Evolutionary conservation across 2,797 vertebrate genomes (phyloP), one percentile per base, ranked within the genome.

Genomic region (Halcyon leucocephala): DNA sequence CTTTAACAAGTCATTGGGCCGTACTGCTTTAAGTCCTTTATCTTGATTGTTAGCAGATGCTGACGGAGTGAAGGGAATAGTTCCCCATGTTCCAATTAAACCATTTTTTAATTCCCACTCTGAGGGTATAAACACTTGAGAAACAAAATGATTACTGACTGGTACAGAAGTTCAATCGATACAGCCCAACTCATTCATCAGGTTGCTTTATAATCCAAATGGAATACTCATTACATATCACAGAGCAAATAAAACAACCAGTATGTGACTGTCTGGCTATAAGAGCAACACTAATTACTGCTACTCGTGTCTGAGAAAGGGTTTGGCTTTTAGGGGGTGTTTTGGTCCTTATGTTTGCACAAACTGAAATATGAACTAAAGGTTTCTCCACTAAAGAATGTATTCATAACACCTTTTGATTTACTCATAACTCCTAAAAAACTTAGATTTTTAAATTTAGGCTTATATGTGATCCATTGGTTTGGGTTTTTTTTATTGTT

Each of bases 31-130:
- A 94, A 91, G 54, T 14, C 62, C 65, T 96, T 94, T 92, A 82
- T 82, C 66, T 96, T 95, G 91, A 82, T 79, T 82, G 71, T 88
- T 94, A 96, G 73, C 91, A 92, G 83, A 89, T 93, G 54, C 70
- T 96, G 95, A 96, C 70, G 96, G 95, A 96, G 83, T 95, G 79
- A 95, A 97, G 93, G 58, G 65, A 55, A 91, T 89, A 92, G 46
- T 89, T 97, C 79, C 49, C 78, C 41, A 78, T 51, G 49, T 83
- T 96, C 48, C 97, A 97, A 98, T 98, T 97, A 98, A 97, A 86
- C 79, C 52, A 97, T 95, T 96, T 98, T 97, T 97, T 86, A 97
- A 94, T 95, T 97, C 86, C 46, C 35, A 89, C 70, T 96, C 62
- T 74, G 14, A 85, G 65, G 62, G 80, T 94, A 92, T 87, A 93